These are phyloP conservation scores for Eolophus roseicapilla DNA, from an alignment of 2,113 vertebrate species.

Conservation along the genomic window DNA sequence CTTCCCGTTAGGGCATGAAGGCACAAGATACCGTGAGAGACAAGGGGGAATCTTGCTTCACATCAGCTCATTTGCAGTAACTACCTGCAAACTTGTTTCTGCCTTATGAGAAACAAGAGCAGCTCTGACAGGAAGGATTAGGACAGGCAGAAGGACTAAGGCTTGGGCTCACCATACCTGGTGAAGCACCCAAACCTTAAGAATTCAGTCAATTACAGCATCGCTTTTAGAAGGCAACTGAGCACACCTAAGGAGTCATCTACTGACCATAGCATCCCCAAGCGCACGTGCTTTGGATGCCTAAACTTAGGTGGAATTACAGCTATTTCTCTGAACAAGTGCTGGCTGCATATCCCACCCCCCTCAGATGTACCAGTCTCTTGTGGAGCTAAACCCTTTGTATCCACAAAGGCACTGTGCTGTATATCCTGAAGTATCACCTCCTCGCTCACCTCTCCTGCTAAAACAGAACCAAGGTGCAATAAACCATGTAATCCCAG, in stretches of 20 bases:
- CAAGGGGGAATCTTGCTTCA: not conserved
- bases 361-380: not conserved
- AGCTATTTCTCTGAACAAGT: not conserved
- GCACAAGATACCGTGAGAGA: not conserved
- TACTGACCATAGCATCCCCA: not conserved
- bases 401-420: not conserved
- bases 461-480: not conserved
- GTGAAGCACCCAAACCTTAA: not conserved
- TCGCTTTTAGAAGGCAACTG: not conserved
- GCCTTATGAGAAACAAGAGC: not conserved
- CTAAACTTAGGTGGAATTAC: not conserved
- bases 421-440: not conserved
- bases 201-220: not conserved
- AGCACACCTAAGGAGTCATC: not conserved
- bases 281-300: not conserved
- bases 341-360: not conserved
- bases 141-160: not conserved
- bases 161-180: not conserved
- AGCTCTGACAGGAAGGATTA: not conserved
- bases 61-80: not conserved
- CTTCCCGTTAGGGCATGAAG: conserved; percentile 22
- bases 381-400: not conserved
- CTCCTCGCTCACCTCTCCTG: not conserved
- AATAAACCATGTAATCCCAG: not conserved
- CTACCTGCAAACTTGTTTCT: not conserved